Percentiles rank a stretch among this genome's conserved stretches.
Evolutionary conservation across 37 sponge, comb jelly and placozoan genomes (phyloP).

Genomic region (Bolinopsis microptera): DNA sequence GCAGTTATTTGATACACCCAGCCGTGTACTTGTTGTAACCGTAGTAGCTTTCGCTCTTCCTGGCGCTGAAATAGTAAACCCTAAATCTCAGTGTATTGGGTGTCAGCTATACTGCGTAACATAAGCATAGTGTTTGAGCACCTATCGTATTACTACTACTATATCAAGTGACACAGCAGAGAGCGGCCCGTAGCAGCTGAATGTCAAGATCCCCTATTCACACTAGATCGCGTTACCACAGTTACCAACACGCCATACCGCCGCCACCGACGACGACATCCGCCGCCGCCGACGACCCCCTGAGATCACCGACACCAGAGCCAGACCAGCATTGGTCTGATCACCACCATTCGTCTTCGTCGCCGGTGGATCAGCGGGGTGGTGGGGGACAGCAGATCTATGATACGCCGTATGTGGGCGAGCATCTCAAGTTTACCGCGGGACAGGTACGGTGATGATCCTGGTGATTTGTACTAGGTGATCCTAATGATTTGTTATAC

Average conservation of each 20-base stretch:
- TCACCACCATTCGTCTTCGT: not conserved
- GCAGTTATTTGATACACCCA: constrained; percentile 24
- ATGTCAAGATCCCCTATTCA: constrained; percentile 1
- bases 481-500: too few species aligned
- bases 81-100: constrained; percentile 4
- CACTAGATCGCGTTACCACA: constrained; percentile 9
- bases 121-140: not conserved
- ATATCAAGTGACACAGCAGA: not conserved
- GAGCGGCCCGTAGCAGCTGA: not conserved
- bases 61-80: constrained; percentile 12
- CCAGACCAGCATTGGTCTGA: not conserved
- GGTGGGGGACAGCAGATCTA: not conserved
- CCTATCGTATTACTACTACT: not conserved
- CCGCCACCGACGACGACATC: not conserved
- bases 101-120: not conserved
- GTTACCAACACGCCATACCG: not conserved
- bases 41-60: not conserved
- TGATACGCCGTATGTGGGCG: constrained; percentile 7
- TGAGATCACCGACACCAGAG: not conserved
- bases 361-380: not conserved
- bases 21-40: not conserved
- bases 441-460: constrained; percentile 24
- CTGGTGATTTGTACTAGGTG: too few species aligned
- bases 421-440: constrained; percentile 41
- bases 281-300: not conserved